Conservation (phyloP, 2,888 invertebrate species). For the Limnephilus rhombicus region DNA sequence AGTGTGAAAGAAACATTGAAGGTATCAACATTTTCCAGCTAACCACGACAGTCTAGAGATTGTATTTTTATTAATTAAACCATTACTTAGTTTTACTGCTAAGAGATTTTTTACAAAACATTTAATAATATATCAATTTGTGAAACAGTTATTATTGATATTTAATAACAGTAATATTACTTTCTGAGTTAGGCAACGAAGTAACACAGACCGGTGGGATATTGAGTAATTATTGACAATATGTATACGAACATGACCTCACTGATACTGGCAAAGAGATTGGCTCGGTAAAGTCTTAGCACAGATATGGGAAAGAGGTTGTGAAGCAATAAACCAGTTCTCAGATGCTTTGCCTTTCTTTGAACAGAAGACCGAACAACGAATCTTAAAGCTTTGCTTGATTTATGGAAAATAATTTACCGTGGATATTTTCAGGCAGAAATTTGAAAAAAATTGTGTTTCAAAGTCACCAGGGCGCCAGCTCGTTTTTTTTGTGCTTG, state of each 20-base stretch:
- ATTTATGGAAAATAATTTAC: not conserved
- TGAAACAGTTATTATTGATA: not conserved
- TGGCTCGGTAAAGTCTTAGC: not conserved
- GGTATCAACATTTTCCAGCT: no score
- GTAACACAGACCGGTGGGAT: not conserved
- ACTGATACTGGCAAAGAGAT: not conserved
- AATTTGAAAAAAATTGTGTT: not conserved
- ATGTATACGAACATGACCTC: not conserved
- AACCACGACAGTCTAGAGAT: no score
- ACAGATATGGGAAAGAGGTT: not conserved
- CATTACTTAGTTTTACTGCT: not conserved
- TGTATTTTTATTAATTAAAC: no score
- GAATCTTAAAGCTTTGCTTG: not conserved
- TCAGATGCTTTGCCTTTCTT: not conserved
- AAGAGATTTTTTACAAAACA: not conserved
- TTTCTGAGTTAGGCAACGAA: not conserved
- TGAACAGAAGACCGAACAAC: not conserved
- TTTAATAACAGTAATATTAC: not conserved
- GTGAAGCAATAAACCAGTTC: not conserved
- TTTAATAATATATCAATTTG: not conserved
- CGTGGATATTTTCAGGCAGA: not conserved
- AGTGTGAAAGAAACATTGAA: no score
- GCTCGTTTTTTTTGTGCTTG: no score
- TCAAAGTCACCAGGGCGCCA: no score
- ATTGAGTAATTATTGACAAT: constrained; percentile 1